A percentile compares a stretch with the other conserved stretches of the same genome.
Conservation (phyloP, 2,888 invertebrate genomes). For the Junonia oenone region DNA sequence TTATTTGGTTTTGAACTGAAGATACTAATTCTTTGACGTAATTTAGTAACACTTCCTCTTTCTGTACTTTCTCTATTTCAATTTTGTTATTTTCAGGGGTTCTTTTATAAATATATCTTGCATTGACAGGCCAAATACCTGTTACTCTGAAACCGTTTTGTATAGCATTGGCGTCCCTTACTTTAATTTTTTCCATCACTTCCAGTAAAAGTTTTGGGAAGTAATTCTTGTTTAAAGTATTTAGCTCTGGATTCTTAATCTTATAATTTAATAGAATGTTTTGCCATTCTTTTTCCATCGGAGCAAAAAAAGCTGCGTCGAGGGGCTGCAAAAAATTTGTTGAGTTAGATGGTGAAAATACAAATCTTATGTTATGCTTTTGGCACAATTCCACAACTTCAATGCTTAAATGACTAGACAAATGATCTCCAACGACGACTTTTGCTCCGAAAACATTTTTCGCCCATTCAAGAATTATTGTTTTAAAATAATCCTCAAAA, state of each 20-base stretch:
- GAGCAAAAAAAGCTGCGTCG: constrained; percentile 4
- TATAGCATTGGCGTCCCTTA: constrained; percentile 8
- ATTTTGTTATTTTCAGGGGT: constrained; percentile 3
- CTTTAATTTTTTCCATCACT: constrained; percentile 11
- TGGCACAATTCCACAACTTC: constrained; percentile 7
- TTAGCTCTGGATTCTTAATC: neutral
- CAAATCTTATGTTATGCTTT: constrained; percentile 6
- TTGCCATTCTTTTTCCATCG: constrained; percentile 4
- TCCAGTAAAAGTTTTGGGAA: constrained; percentile 20
- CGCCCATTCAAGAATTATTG: constrained; percentile 22
- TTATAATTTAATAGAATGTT: constrained; percentile 8
- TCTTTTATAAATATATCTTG: constrained; percentile 15
- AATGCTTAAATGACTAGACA: constrained; percentile 13
- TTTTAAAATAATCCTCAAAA: constrained; percentile 42
- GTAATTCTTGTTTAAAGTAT: constrained; percentile 3
- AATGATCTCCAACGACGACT: constrained; percentile 24
- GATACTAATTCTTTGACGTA: neutral
- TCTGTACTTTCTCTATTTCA: no score
- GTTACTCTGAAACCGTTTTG: constrained; percentile 27
- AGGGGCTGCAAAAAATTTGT: constrained; percentile 3
- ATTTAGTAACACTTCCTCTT: neutral
- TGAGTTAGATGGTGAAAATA: no score
- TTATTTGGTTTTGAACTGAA: no score
- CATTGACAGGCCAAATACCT: constrained; percentile 18
- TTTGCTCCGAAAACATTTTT: constrained; percentile 1